Conservation (phyloP, 2,888 invertebrate species). For the Acleris literana region DNA sequence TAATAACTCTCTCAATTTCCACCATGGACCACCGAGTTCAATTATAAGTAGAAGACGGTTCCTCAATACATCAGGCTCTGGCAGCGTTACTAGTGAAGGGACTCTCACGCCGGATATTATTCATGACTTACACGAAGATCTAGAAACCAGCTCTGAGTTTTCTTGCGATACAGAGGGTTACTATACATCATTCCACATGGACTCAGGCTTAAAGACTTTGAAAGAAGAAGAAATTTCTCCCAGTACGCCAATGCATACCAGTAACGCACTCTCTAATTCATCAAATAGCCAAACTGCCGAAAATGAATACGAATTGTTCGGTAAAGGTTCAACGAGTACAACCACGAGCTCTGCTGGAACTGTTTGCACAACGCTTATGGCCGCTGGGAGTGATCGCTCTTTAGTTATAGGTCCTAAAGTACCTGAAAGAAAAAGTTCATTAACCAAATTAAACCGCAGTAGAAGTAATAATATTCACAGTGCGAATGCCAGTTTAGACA, state of each 20-base stretch:
- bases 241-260: slow-evolving; percentile 88
- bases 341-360: slow-evolving; percentile 96
- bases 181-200: slow-evolving; percentile 98
- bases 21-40: slow-evolving; percentile 87
- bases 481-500: slow-evolving; percentile 83
- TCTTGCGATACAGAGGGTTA: slow-evolving; percentile 99
- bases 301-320: slow-evolving; percentile 95
- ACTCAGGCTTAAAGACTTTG: slow-evolving; percentile 94
- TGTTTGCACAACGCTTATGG: slow-evolving; percentile 92
- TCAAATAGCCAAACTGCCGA: slow-evolving; percentile 90
- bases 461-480: slow-evolving; percentile 77
- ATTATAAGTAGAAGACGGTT: slow-evolving; percentile 87
- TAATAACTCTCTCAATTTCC: slow-evolving; percentile 86
- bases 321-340: slow-evolving; percentile 95
- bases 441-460: slow-evolving; percentile 84
- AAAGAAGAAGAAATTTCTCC: slow-evolving; percentile 87
- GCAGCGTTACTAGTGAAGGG: slow-evolving; percentile 93
- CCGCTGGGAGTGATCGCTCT: slow-evolving; percentile 86
- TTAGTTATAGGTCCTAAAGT: slow-evolving; percentile 88
- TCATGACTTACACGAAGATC: slow-evolving; percentile 91
- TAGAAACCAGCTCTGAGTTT: slow-evolving; percentile 95
- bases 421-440: slow-evolving; percentile 92
- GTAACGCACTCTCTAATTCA: slow-evolving; percentile 87
- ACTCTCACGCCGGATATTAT: slow-evolving; percentile 93
- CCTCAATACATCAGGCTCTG: slow-evolving; percentile 90